These are phyloP conservation scores for Varanus salvator DNA, from an alignment of 2,113 vertebrate genomes.

Conservation along the genomic window DNA sequence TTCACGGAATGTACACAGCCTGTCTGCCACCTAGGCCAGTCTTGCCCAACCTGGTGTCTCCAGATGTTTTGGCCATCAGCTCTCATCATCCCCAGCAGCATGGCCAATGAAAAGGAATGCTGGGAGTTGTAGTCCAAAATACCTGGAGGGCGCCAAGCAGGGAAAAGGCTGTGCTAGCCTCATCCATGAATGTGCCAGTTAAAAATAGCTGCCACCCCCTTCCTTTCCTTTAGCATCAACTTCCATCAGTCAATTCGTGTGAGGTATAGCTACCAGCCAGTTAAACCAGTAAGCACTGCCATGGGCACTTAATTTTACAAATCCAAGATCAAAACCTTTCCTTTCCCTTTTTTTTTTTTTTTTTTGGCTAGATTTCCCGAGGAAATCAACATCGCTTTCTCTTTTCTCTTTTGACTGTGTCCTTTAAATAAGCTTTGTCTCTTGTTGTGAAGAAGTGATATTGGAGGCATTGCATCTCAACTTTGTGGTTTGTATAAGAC, in stretches of 20 bases:
- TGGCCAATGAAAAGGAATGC: background rate
- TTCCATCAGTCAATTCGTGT: background rate
- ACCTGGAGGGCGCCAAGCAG: background rate
- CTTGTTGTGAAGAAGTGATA: background rate
- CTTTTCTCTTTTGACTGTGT: background rate
- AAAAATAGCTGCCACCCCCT: background rate
- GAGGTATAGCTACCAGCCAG: background rate
- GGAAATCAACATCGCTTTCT: background rate
- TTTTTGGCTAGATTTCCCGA: background rate
- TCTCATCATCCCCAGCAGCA: background rate
- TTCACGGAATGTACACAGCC: background rate
- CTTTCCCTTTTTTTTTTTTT: background rate
- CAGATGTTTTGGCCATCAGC: background rate
- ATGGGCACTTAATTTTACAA: background rate
- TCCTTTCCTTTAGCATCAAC: background rate
- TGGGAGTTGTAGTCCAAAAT: background rate
- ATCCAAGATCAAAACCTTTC: background rate
- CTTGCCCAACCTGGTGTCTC: background rate
- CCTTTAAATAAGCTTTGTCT: constrained; percentile 14
- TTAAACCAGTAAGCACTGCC: background rate
- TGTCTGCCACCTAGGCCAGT: too few species aligned
- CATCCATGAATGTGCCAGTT: background rate
- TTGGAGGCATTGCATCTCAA: background rate
- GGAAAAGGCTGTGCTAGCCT: background rate
- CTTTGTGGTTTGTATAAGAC: background rate